Percentiles rank a stretch among this genome's conserved stretches.
Evolutionary conservation across 2,113 vertebrate species (phyloP).

Genomic region (Lepisosteus oculatus): DNA sequence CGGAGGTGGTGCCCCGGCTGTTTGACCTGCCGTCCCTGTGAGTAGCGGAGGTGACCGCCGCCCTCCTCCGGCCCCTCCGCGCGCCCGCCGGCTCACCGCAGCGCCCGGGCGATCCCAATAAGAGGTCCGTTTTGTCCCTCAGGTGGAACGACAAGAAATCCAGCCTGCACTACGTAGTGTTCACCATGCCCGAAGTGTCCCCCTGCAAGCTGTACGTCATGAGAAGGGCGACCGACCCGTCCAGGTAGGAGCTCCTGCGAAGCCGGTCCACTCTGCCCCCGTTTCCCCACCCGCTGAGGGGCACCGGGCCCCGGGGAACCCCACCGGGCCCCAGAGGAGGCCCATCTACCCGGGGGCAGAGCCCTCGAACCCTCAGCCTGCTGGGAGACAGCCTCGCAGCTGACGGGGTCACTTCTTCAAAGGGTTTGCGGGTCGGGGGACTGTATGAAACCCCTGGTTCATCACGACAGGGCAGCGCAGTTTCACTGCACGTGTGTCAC

Average conservation of each 20-base stretch:
- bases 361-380: no score
- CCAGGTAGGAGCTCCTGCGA: slow-evolving; percentile 63
- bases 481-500: no score
- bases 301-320: no score
- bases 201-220: slow-evolving; percentile 80
- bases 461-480: no score
- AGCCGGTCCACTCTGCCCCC: background rate
- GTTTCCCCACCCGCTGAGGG: background rate
- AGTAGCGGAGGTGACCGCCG: slow-evolving; percentile 47
- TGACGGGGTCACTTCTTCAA: no score
- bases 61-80: background rate
- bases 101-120: no score
- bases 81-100: no score
- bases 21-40: slow-evolving; percentile 90
- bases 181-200: slow-evolving; percentile 83
- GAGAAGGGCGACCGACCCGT: slow-evolving; percentile 80
- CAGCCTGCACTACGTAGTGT: slow-evolving; percentile 84
- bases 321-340: no score
- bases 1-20: slow-evolving; percentile 70
- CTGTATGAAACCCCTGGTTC: no score
- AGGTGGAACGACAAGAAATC: slow-evolving; percentile 93
- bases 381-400: no score
- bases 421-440: no score
- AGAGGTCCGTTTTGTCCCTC: slow-evolving; percentile 9
- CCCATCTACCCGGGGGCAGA: no score